Evolutionary conservation across 2,888 invertebrate genomes (phyloP), one percentile per base, ranked within the genome.

Genomic region (Acleris holmiana): DNA sequence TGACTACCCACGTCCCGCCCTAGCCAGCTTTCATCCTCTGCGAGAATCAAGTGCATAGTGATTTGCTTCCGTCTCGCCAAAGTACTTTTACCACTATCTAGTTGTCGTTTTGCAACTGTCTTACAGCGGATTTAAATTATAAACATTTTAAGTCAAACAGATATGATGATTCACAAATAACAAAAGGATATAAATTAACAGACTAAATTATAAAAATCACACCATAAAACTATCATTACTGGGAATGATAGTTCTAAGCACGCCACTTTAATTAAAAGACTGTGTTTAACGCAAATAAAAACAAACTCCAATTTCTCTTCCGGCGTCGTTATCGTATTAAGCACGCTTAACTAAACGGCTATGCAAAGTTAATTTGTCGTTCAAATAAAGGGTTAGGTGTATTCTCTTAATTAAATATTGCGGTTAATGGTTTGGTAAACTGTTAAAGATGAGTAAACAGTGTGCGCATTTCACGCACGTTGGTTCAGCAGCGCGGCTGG

Each of bases 361-460:
- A 40, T 55, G 59, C 64, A 69, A 68, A 70, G 70, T 68, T 70
- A 56, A 66, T 68, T 67, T 62, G 67, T 65, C 57, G 66, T 67
- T 61, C 64, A 70, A 71, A 71, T 69, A 72, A 71, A 72, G 69
- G 68, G 69, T 72, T 68, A 61, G 41, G 61, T 61, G 61, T 71
- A 74, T 71, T 73, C 70, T 76, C 70, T 67, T 74, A 76, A 75
- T 79, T 78, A 74, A 70, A 76, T 73, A 67, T 63, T 75, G 76
- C 76, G 74, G 75, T 76, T 83, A 83, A 84, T 85, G 83, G 80
- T 80, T 84, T 75, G 70, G 82, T 79, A 84, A 85, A 83, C 79
- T 76, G 77, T 76, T 81, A 73, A 76, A 78, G 79, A 76, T 79
- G 78, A 78, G 81, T 82, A 83, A 85, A 85, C 80, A 82, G 68